phyloP scores from a whole-genome alignment of 35 echinoderm and acorn worm genomes.

The Ophiothrix spiculata region DNA sequence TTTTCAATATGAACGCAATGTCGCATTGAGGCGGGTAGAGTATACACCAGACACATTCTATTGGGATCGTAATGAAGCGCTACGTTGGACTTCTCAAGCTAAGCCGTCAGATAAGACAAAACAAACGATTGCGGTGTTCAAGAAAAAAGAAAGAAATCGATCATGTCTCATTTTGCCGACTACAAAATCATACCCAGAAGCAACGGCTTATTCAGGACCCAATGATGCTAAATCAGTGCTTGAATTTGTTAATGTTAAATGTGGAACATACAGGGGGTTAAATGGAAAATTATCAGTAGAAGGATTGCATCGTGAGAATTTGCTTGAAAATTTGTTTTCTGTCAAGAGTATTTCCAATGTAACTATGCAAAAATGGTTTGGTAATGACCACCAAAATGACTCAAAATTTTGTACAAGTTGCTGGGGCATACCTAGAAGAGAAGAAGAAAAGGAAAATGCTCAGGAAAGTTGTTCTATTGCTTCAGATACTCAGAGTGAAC shows the following conservation, averaged over 20 bases:
- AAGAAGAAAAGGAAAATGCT: too few species aligned
- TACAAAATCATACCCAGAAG: too few species aligned
- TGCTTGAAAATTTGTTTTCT: constrained; percentile 59
- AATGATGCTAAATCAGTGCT: constrained; percentile 27
- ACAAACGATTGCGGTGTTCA: constrained; percentile 52
- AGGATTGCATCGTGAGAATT: constrained; percentile 57
- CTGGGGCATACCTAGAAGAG: too few species aligned
- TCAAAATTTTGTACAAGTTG: too few species aligned
- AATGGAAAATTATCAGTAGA: constrained; percentile 40
- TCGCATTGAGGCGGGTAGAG: constrained; percentile 20
- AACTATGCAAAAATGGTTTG: constrained; percentile 24
- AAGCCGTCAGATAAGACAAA: too few species aligned
- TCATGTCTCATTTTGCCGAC: too few species aligned
- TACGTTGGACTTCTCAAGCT: not conserved
- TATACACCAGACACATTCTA: not conserved
- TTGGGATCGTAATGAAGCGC: not conserved
- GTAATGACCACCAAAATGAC: too few species aligned
- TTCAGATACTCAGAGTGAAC: too few species aligned
- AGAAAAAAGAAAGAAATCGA: constrained; percentile 54
- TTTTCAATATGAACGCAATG: not conserved
- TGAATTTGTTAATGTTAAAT: constrained; percentile 66
- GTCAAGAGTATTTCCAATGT: constrained; percentile 41
- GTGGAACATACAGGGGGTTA: constrained; percentile 43
- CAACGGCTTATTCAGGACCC: constrained; percentile 35
- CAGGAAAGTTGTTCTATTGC: too few species aligned